Conservation (phyloP, 1,140 invertebrate genomes). For the Ylistrum balloti region DNA sequence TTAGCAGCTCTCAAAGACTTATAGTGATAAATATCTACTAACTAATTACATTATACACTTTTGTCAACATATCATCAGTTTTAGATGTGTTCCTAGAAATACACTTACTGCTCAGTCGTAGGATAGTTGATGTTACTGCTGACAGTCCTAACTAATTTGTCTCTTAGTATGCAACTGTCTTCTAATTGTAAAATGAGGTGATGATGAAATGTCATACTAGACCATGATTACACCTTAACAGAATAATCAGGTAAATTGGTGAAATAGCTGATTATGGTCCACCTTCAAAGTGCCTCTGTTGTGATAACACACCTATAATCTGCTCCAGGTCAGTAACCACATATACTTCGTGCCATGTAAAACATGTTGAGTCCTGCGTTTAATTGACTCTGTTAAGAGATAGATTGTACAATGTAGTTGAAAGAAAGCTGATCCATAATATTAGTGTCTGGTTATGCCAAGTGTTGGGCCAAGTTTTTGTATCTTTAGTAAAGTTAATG, state of each 20-base stretch:
- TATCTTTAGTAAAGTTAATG: too few relatives aligned
- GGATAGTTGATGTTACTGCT: background rate
- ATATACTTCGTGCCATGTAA: too few relatives aligned
- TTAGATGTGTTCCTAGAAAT: background rate
- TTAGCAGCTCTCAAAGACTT: conserved; percentile 88
- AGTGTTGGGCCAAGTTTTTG: too few relatives aligned
- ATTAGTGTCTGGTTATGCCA: too few relatives aligned
- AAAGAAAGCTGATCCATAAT: too few relatives aligned
- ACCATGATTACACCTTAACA: too few relatives aligned
- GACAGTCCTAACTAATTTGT: background rate
- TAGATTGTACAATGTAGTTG: too few relatives aligned
- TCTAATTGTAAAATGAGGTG: background rate
- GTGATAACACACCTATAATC: background rate
- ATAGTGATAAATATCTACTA: conserved; percentile 55
- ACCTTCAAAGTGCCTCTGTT: conserved; percentile 16
- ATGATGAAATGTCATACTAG: too few relatives aligned
- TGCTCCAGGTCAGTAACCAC: too few relatives aligned
- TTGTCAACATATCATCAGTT: background rate
- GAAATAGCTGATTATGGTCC: too few relatives aligned
- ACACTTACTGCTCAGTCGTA: background rate
- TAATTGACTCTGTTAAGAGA: too few relatives aligned
- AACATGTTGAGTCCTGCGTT: too few relatives aligned
- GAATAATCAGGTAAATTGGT: background rate
- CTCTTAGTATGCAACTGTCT: background rate
- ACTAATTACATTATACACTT: background rate